A percentile compares a stretch with the other conserved stretches of the same genome.
These are phyloP conservation scores for Triplophysa dalaica DNA, from an alignment of 2,113 vertebrate genomes.

Conservation along the genomic window DNA sequence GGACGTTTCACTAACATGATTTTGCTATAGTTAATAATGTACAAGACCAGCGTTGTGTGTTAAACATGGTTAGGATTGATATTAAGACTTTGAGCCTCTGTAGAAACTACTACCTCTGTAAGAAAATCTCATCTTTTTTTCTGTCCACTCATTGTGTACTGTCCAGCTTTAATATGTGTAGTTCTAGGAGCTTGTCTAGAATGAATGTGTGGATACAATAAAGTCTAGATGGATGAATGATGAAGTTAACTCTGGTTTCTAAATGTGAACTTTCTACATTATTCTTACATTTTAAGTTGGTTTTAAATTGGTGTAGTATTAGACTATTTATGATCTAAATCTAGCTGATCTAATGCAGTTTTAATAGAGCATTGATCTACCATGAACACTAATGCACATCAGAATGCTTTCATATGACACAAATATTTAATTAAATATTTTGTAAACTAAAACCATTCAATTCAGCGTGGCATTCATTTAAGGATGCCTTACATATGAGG, in stretches of 20 bases:
- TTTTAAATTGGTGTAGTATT: too few relatives aligned
- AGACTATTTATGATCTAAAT: too few relatives aligned
- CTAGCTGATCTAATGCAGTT: too few relatives aligned
- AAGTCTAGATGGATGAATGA: too few relatives aligned
- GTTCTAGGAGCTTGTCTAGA: neutral
- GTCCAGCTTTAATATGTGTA: neutral
- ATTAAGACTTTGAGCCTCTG: conserved; percentile 12
- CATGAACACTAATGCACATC: too few relatives aligned
- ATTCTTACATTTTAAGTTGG: too few relatives aligned
- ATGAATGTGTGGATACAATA: neutral
- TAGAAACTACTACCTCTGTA: conserved; percentile 4
- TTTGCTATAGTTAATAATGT: neutral
- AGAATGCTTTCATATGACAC: too few relatives aligned
- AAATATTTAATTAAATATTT: too few relatives aligned
- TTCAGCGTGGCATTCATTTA: too few relatives aligned
- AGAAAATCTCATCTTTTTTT: neutral
- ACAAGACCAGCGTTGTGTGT: neutral
- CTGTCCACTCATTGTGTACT: neutral
- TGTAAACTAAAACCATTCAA: too few relatives aligned
- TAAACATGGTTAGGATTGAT: neutral
- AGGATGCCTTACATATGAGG: too few relatives aligned
- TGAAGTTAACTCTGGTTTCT: neutral
- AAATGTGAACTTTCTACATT: neutral
- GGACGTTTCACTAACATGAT: neutral
- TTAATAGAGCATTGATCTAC: too few relatives aligned